These are phyloP conservation scores for Catocala nupta DNA, from an alignment of 2,888 invertebrate genomes.

Conservation along the genomic window DNA sequence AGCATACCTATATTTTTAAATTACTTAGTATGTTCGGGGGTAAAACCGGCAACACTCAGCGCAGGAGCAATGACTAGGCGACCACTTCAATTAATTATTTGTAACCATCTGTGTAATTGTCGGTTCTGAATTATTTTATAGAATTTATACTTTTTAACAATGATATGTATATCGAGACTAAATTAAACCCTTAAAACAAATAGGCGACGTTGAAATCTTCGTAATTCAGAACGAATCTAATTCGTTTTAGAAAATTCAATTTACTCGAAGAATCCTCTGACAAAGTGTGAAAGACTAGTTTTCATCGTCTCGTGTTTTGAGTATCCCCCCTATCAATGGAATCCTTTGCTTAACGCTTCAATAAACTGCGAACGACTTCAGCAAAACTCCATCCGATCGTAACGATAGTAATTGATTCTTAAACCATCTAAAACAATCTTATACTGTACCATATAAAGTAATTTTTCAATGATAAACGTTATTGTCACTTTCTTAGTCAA, in stretches of 20 bases:
- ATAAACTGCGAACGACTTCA: slow-evolving; percentile 56
- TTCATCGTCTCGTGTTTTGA: slow-evolving; percentile 37
- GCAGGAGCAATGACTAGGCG: no score
- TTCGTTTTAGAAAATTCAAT: slow-evolving; percentile 20
- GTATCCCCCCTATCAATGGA: slow-evolving; percentile 39
- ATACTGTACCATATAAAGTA: slow-evolving; percentile 20
- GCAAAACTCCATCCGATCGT: slow-evolving; percentile 47
- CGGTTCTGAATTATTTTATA: no score
- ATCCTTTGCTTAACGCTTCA: slow-evolving; percentile 46
- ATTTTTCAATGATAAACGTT: slow-evolving; percentile 19
- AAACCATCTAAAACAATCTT: slow-evolving; percentile 32
- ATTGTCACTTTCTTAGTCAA: slow-evolving; percentile 11
- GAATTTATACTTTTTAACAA: no score
- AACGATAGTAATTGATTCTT: slow-evolving; percentile 55
- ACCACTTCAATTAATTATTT: no score
- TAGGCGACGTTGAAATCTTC: neutral
- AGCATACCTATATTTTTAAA: no score
- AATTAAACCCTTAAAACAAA: slow-evolving; percentile 8
- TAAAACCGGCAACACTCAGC: no score
- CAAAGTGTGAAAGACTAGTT: slow-evolving; percentile 19
- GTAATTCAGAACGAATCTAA: slow-evolving; percentile 13
- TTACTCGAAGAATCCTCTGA: slow-evolving; percentile 20
- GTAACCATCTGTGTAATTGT: no score
- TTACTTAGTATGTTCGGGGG: no score
- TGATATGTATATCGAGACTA: neutral